A percentile compares a stretch with the other conserved stretches of the same genome.
Conservation (phyloP, 1,140 invertebrate genomes). For the Wiebesia pumilae region DNA sequence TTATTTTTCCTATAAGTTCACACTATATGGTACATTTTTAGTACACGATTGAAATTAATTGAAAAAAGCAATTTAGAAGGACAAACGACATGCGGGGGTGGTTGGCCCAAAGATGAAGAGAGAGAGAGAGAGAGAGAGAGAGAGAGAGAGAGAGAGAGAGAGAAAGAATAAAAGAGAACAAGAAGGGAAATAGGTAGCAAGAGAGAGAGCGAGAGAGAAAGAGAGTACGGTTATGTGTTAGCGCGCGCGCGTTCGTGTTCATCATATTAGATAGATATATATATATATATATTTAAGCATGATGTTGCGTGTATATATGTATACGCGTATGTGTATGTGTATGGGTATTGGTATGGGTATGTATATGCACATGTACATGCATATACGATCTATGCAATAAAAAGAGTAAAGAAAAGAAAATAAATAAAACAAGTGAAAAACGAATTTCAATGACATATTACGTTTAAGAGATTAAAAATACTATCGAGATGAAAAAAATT, state of each 20-base stretch:
- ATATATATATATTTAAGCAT: no score
- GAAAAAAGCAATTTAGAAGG: constrained; percentile 17
- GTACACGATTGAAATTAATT: neutral
- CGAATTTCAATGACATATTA: neutral
- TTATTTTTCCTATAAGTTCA: neutral
- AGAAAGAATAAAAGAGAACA: neutral
- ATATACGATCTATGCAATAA: neutral
- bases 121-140: neutral
- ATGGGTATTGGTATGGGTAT: neutral
- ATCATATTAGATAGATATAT: no score
- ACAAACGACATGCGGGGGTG: constrained; percentile 31
- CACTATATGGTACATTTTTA: neutral
- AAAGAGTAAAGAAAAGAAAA: neutral
- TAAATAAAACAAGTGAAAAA: neutral
- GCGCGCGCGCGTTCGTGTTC: no score
- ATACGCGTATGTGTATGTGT: neutral
- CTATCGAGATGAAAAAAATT: neutral
- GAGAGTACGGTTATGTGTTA: neutral
- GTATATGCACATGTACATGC: no score
- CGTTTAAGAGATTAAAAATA: neutral
- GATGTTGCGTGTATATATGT: neutral
- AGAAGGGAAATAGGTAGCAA: neutral
- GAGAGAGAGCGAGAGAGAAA: neutral
- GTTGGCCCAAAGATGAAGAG: neutral
- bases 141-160: neutral